phyloP scores from a whole-genome alignment of 1,140 invertebrate species.

The Achroia grisella region DNA sequence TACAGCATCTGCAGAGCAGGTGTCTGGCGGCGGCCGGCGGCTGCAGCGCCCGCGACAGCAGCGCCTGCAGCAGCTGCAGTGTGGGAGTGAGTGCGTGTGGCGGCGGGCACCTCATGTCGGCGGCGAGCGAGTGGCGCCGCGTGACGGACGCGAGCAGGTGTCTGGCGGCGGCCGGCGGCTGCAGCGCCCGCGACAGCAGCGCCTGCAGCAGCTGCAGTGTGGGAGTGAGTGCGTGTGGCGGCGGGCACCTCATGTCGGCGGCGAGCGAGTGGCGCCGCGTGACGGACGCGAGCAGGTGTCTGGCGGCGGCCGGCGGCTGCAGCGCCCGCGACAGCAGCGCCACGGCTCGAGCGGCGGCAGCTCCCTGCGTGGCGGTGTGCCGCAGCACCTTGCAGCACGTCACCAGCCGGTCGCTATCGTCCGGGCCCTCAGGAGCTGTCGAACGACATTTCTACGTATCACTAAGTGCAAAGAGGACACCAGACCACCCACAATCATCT shows the following conservation, averaged over 20 bases:
- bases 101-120: neutral
- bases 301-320: slow-evolving; percentile 21
- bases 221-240: slow-evolving; percentile 4
- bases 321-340: slow-evolving; percentile 36
- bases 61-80: slow-evolving; percentile 32
- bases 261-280: slow-evolving; percentile 8
- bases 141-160: slow-evolving; percentile 8
- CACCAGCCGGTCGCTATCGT: slow-evolving; percentile 36
- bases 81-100: slow-evolving; percentile 19
- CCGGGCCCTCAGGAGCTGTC: slow-evolving; percentile 32
- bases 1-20: slow-evolving; percentile 7
- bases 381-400: slow-evolving; percentile 39
- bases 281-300: slow-evolving; percentile 8
- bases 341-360: slow-evolving; percentile 29
- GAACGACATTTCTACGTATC: too few species aligned
- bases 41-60: slow-evolving; percentile 19
- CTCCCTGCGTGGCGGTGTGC: slow-evolving; percentile 18
- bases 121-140: slow-evolving; percentile 7
- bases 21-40: slow-evolving; percentile 20
- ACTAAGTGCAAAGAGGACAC: too few species aligned
- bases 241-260: neutral
- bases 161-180: slow-evolving; percentile 16
- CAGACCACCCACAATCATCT: too few species aligned
- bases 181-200: slow-evolving; percentile 35
- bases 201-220: slow-evolving; percentile 24